A percentile compares a stretch with the other conserved stretches of the same genome.
Conservation (phyloP, 2,113 vertebrate species). For the Peromyscus leucopus region DNA sequence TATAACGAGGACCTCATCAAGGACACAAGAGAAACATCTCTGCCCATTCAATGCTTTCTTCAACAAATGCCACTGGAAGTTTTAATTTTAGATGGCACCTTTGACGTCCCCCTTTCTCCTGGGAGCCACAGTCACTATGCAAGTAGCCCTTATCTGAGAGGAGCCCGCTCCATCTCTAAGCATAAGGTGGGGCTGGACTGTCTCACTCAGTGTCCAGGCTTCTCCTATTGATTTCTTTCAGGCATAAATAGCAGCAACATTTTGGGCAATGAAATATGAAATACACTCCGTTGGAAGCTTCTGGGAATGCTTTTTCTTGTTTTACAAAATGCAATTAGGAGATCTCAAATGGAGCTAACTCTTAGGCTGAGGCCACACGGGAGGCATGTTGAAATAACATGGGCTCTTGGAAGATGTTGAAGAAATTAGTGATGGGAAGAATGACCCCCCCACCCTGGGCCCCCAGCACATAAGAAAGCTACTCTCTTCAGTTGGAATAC, state of each 20-base stretch:
- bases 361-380: neutral
- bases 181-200: neutral
- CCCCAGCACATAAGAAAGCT: neutral
- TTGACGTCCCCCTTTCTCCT: neutral
- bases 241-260: neutral
- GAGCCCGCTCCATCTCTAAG: neutral
- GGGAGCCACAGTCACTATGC: neutral
- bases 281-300: neutral
- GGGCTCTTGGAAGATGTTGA: neutral
- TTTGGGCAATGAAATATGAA: conserved; percentile 27
- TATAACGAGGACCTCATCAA: neutral
- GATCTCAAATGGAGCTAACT: neutral
- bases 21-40: neutral
- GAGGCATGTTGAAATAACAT: neutral
- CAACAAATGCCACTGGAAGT: neutral
- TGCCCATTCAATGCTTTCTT: neutral
- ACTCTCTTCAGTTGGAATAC: neutral
- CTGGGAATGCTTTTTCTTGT: neutral
- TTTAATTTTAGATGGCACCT: neutral
- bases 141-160: neutral
- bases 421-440: neutral
- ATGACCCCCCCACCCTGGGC: neutral
- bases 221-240: neutral
- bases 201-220: neutral
- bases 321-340: neutral